Conservation (phyloP, 2,113 vertebrate genomes). For the Sterna hirundo region DNA sequence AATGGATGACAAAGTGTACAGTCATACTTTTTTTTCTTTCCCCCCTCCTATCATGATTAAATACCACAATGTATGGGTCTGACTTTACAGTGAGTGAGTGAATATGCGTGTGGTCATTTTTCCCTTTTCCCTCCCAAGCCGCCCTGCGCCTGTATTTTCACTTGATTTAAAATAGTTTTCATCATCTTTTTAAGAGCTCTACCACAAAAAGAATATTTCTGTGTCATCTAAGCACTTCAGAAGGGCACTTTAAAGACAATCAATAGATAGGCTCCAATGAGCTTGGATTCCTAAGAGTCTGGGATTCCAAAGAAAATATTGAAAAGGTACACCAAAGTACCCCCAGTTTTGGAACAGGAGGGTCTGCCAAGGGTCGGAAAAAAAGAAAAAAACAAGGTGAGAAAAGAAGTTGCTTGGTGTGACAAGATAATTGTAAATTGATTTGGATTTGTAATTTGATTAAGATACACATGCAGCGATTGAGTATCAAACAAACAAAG, state of each 20-base stretch:
- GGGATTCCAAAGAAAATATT: not conserved
- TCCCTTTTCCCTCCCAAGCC: not conserved
- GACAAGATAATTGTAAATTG: not conserved
- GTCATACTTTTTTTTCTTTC: not conserved
- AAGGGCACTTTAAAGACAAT: not conserved
- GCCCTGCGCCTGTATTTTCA: not conserved
- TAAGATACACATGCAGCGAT: not conserved
- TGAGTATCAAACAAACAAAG: not conserved
- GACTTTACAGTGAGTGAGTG: not conserved
- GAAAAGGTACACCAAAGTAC: not conserved
- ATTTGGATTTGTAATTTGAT: not conserved
- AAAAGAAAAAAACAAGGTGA: not conserved
- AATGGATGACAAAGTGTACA: not conserved
- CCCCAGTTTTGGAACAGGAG: not conserved
- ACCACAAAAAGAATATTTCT: not conserved
- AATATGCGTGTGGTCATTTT: not conserved
- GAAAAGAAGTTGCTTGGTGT: slow-evolving; percentile 9
- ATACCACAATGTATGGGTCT: not conserved
- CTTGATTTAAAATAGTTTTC: not conserved
- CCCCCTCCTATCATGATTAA: not conserved
- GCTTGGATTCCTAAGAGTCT: not conserved
- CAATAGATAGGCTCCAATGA: not conserved
- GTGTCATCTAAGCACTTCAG: not conserved
- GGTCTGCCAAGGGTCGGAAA: not conserved
- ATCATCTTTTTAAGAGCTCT: not conserved